A percentile compares a stretch with the other conserved stretches of the same genome.
Evolutionary conservation across 1,140 invertebrate genomes (phyloP).

Genomic region (Heliconius nattereri): DNA sequence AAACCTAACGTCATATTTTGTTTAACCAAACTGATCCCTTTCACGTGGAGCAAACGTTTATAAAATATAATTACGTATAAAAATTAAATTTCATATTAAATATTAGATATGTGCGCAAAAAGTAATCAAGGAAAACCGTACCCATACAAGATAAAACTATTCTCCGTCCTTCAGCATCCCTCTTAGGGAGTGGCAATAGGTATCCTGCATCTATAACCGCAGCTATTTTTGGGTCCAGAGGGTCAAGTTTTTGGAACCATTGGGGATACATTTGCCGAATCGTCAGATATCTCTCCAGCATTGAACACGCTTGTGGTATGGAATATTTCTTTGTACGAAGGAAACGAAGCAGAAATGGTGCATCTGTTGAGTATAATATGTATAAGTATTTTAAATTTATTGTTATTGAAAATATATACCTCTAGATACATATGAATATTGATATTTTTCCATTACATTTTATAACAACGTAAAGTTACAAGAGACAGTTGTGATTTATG

Average conservation of each 20-base stretch:
- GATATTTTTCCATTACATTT: too few relatives aligned
- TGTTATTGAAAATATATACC: background rate
- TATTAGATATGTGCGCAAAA: background rate
- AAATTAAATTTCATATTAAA: background rate
- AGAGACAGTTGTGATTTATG: too few relatives aligned
- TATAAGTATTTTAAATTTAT: background rate
- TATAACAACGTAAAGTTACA: too few relatives aligned
- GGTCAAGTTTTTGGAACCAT: slow-evolving; percentile 91
- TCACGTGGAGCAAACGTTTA: background rate
- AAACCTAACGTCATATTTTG: too few relatives aligned
- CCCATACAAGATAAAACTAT: slow-evolving; percentile 89
- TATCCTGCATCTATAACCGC: slow-evolving; percentile 92
- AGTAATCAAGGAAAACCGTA: slow-evolving; percentile 56
- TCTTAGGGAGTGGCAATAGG: slow-evolving; percentile 87
- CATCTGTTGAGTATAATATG: slow-evolving; percentile 77
- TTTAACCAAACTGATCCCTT: too few relatives aligned
- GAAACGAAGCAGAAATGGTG: slow-evolving; percentile 90
- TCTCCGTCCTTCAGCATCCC: slow-evolving; percentile 87
- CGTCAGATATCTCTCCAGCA: slow-evolving; percentile 91
- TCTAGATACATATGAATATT: too few relatives aligned
- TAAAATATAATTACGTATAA: too few relatives aligned
- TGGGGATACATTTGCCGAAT: slow-evolving; percentile 90
- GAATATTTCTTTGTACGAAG: slow-evolving; percentile 93
- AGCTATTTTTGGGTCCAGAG: slow-evolving; percentile 86
- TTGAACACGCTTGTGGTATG: slow-evolving; percentile 90